Base-by-base conservation (phyloP, 2,113 vertebrate species). In the Oenanthe oenanthe region DNA sequence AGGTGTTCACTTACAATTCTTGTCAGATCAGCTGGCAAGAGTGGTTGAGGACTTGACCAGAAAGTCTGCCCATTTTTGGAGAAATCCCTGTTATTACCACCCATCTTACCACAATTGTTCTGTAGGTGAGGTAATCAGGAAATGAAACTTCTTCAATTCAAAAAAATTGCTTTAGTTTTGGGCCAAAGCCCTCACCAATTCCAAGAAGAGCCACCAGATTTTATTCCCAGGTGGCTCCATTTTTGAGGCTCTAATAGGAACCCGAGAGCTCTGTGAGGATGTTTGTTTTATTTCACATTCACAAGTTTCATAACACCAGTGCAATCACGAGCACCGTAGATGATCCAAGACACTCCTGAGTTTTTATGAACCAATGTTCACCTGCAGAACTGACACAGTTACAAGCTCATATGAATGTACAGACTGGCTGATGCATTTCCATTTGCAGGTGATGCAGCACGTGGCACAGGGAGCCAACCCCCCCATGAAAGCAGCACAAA, bases 401-500 rank as follows among this genome's bases (percentile, higher is more conserved):
- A 90, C 66, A 91, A 94, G 67, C 85, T 88, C 71, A 63, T 51
- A 89, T 28, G 50, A 74, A 94, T 13, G 36, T 56, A 81, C 61
- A 88, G 71, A 83, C 38, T 71, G 42, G 72, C 48, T 81, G 73
- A 96, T 65, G 90, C 84, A 68, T 57, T 86, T 84, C 71, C 51
- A 67, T 85, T 92, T 58, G 82, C 90, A 87, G 77, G 80, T 85
- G 95, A 89, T 13, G 19, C 82, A 92, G 82, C 91, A 76, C 0
- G 10, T 91, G 84, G 85, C 58, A 89, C 95, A 88, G 62, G 62
- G 90, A 96, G 92, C 75, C 82, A 68, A 80, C 48, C 76, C 65
- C 93, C 89, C 26, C 80, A 95, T n/a, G 78, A 93, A 95, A 89
- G 89, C 90, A 96, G 85, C 83, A 81, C 85, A 90, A 74, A 94